Percentiles rank a stretch among this genome's conserved stretches.
Conservation (phyloP, 2,113 vertebrate genomes). For the Sinocyclocheilus rhinocerous region DNA sequence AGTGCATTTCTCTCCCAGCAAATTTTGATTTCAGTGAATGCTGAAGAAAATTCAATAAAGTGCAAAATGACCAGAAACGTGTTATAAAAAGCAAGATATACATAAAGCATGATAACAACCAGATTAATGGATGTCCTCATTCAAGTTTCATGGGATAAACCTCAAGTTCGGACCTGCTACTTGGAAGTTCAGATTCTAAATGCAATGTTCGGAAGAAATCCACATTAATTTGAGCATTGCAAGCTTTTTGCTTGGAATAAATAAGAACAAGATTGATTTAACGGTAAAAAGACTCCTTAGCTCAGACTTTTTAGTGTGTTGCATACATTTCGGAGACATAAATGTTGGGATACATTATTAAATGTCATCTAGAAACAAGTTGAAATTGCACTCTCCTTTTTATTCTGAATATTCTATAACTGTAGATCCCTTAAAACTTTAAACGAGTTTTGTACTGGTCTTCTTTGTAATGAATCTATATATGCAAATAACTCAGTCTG, state of each 20-base stretch:
- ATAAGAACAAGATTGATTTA: neutral
- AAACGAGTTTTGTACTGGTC: neutral
- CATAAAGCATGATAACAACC: constrained; percentile 75
- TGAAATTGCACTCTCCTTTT: neutral
- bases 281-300: neutral
- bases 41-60: constrained; percentile 61
- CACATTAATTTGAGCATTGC: constrained; percentile 44
- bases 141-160: constrained; percentile 73
- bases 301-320: neutral
- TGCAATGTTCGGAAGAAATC: constrained; percentile 57
- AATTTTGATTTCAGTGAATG: constrained; percentile 54
- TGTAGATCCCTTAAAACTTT: neutral
- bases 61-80: constrained; percentile 50
- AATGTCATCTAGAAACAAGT: neutral
- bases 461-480: neutral
- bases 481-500: neutral
- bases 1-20: constrained; percentile 67
- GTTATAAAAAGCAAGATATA: constrained; percentile 68
- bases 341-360: neutral
- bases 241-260: constrained; percentile 7
- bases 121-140: constrained; percentile 76
- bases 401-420: neutral
- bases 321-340: neutral
- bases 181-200: constrained; percentile 63
- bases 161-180: constrained; percentile 58